Evolutionary conservation across 2,797 vertebrate genomes (phyloP).

Genomic region (Pangasius macronema): DNA sequence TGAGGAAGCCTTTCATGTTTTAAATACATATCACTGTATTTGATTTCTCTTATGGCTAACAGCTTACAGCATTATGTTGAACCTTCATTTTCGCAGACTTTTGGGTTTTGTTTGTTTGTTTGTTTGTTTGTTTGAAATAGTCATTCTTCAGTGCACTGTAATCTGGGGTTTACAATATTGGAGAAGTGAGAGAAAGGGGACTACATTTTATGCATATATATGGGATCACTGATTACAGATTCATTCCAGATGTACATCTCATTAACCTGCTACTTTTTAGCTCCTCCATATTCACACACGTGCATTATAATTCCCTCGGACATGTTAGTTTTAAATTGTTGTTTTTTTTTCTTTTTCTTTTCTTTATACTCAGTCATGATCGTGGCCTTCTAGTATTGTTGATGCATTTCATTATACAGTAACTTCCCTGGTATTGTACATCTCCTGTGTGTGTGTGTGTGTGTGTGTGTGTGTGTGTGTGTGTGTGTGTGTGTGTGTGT

Average conservation of each 20-base stretch:
- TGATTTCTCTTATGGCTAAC: conserved; percentile 47
- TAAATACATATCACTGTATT: conserved; percentile 63
- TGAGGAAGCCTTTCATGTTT: conserved; percentile 63
- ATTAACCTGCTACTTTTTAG: conserved; percentile 53
- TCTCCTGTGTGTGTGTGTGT: conserved; percentile 48
- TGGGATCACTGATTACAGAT: conserved; percentile 45
- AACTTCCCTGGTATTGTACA: conserved; percentile 63
- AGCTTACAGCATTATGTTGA: conserved; percentile 12
- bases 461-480: conserved; percentile 39
- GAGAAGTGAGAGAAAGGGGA: conserved; percentile 29
- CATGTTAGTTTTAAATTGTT: conserved; percentile 1
- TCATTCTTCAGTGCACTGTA: conserved; percentile 20
- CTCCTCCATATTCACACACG: conserved; percentile 51
- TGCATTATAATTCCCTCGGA: conserved; percentile 50
- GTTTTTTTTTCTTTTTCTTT: conserved; percentile 50
- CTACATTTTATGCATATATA: conserved; percentile 60
- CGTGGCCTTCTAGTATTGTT: conserved; percentile 82
- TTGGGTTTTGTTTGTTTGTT: background rate
- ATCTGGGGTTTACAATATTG: conserved; percentile 24
- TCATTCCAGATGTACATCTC: conserved; percentile 52
- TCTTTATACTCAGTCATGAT: conserved; percentile 69
- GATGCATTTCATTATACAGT: conserved; percentile 71
- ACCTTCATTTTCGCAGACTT: background rate
- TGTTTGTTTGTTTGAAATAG: too few species aligned
- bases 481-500: background rate